A percentile compares a stretch with the other conserved stretches of the same genome.
Conservation (phyloP, 2,797 vertebrate species). For the Anguilla megastoma region DNA sequence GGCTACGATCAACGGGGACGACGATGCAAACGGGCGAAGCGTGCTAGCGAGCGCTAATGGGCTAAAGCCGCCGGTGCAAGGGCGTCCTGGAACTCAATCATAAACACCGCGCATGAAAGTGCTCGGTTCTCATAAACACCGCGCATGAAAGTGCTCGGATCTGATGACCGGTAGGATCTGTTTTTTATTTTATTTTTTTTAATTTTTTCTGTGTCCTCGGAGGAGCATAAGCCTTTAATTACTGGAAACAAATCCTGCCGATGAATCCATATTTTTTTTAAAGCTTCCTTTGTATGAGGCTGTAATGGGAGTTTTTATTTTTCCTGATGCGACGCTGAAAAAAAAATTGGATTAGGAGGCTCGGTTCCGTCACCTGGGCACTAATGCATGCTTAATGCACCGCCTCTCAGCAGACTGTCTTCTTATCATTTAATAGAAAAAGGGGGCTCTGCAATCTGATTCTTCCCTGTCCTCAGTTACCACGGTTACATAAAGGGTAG, state of each 20-base stretch:
- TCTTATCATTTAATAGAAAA: constrained; percentile 58
- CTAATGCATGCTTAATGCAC: constrained; percentile 28
- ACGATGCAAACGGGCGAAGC: not conserved
- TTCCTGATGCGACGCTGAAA: constrained; percentile 35
- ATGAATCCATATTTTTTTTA: constrained; percentile 25
- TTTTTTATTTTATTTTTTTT: too few species aligned
- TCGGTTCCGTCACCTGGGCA: constrained; percentile 14
- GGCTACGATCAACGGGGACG: not conserved
- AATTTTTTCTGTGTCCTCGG: not conserved
- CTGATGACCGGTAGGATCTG: constrained; percentile 24
- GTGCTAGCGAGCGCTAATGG: not conserved
- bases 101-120: not conserved
- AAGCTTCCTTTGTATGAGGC: constrained; percentile 23
- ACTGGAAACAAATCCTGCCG: constrained; percentile 22
- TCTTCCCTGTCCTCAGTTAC: constrained; percentile 47
- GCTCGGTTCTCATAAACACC: not conserved
- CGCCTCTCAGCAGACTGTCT: constrained; percentile 33
- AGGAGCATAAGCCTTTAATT: constrained; percentile 20
- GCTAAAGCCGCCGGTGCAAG: not conserved
- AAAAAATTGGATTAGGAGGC: constrained; percentile 31
- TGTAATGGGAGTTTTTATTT: constrained; percentile 30
- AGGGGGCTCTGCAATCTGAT: constrained; percentile 54
- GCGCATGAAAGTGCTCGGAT: not conserved
- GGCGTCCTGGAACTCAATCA: not conserved
- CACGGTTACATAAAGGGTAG: constrained; percentile 45